These are phyloP conservation scores for Drosophila cognata DNA, from an alignment of 2,888 invertebrate species.

Conservation along the genomic window DNA sequence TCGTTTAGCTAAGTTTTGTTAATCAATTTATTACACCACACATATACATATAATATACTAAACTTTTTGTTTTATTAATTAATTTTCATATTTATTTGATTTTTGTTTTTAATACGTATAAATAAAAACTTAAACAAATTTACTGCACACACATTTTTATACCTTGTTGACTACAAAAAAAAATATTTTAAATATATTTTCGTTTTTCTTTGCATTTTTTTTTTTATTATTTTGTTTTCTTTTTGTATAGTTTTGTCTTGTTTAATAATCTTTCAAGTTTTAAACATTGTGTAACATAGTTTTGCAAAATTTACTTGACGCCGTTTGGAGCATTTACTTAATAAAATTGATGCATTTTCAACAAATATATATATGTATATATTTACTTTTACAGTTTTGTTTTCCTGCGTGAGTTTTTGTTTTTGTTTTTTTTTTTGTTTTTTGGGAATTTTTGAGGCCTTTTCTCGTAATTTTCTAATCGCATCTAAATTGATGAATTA, in stretches of 20 bases:
- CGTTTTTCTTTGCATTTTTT: conserved; percentile 20
- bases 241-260: conserved; percentile 38
- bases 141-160: conserved; percentile 74
- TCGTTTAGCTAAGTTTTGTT: conserved; percentile 44
- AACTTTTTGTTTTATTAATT: conserved; percentile 52
- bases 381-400: conserved; percentile 35
- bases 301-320: conserved; percentile 64
- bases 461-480: conserved; percentile 37
- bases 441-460: neutral
- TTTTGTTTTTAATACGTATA: conserved; percentile 71
- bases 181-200: conserved; percentile 50
- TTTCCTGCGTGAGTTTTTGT: conserved; percentile 29
- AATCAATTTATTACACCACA: conserved; percentile 67
- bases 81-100: conserved; percentile 57
- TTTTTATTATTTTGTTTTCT: conserved; percentile 19
- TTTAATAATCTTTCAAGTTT: conserved; percentile 71
- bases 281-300: conserved; percentile 73
- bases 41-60: conserved; percentile 62
- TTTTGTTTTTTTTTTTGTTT: conserved; percentile 9
- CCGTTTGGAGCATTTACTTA: conserved; percentile 46
- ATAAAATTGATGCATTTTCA: conserved; percentile 49
- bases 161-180: conserved; percentile 71
- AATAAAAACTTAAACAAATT: conserved; percentile 82
- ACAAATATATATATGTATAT: conserved; percentile 47
- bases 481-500: conserved; percentile 74